Evolutionary conservation across 37 sponge, comb jelly and placozoan genomes (phyloP).

Genomic region (Haliclona indistincta): DNA sequence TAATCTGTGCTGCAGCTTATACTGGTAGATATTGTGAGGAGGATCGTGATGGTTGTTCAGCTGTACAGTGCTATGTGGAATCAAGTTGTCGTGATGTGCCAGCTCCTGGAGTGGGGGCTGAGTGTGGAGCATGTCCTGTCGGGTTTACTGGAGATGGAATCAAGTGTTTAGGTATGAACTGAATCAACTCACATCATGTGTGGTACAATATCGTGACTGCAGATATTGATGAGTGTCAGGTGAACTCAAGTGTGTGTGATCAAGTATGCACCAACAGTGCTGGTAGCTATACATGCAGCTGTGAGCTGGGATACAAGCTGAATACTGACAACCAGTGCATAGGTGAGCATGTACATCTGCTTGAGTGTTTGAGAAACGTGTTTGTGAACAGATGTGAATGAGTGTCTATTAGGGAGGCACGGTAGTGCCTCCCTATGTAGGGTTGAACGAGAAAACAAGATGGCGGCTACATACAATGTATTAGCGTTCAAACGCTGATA

Average conservation of each 20-base stretch:
- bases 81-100: constrained; percentile 7
- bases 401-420: too few relatives aligned
- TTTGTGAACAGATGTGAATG: constrained; percentile 43
- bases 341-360: too few relatives aligned
- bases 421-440: too few relatives aligned
- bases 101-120: constrained; percentile 13
- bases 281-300: constrained; percentile 46
- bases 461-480: too few relatives aligned
- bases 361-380: not conserved
- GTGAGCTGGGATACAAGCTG: constrained; percentile 23
- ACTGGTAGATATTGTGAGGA: constrained; percentile 16
- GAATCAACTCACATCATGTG: not conserved
- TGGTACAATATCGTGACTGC: not conserved
- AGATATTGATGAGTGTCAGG: constrained; percentile 57
- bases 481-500: too few relatives aligned
- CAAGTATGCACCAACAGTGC: constrained; percentile 55
- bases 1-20: constrained; percentile 20
- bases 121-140: constrained; percentile 24
- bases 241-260: constrained; percentile 24
- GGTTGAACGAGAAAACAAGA: too few relatives aligned
- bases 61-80: not conserved
- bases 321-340: constrained; percentile 18
- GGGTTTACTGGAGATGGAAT: not conserved
- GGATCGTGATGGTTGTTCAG: constrained; percentile 36
- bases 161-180: constrained; percentile 15